Base-by-base conservation (phyloP, 2,797 vertebrate genomes). In the Apodemus agrarius region DNA sequence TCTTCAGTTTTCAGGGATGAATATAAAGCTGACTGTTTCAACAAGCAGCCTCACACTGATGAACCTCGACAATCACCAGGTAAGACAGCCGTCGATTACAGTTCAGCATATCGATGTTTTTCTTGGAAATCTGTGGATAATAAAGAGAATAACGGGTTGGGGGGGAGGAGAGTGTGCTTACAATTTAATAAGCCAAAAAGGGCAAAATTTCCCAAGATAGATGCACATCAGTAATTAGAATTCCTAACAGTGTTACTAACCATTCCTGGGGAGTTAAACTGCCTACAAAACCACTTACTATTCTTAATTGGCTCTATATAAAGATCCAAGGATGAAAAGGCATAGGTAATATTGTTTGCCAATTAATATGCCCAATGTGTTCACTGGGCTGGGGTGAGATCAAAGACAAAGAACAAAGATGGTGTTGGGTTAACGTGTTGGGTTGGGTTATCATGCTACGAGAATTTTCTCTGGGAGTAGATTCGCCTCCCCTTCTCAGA, bases 1-100 rank as follows among this genome's bases (percentile, higher is more conserved):
- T 98, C 99, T 99, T 95, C 99, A 99, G 98, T 99, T 99, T 98
- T 99, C 99, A 76, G 99, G 99, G n/a, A 96, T 98, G 96, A 99
- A 98, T 95, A 98, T 99, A 98, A 99, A 99, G 98, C 98, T 99
- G 97, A 99, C 98, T 76, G 98, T 99, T 97, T 99, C 99, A 90
- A 99, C 99, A 21, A 99, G 98, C 97, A 99, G 99, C 86, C 98
- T 99, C 96, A 99, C 98, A 67, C 79, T 99, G 98, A 98, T 99
- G 94, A 98, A 99, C 19, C 98, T 98, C 82, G 99, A 99, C 96
- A 99, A 99, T 1, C 98, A 99, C 94, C 99, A 99, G 99, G 99
- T 99, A 98, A 98, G 97, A 92, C 86, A 54, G 79, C 61, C 40
- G 29, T 67, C 89, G 29, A 82, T 93, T 88, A 46, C 40, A 52